Percentiles rank a stretch among this genome's conserved stretches.
phyloP scores from a whole-genome alignment of 2,888 invertebrate species.

The Pecten maximus region DNA sequence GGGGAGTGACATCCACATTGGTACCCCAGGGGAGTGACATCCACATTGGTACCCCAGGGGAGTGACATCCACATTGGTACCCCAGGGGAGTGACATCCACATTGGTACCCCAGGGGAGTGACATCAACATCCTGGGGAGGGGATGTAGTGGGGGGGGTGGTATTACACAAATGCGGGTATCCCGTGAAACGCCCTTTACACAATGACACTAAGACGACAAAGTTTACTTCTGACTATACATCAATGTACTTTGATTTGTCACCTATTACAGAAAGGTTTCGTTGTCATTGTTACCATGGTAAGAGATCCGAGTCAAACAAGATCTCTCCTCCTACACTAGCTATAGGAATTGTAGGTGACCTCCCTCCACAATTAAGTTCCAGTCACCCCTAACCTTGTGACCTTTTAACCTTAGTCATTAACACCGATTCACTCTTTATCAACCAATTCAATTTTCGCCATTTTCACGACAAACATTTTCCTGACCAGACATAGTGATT shows the following conservation, averaged over 20 bases:
- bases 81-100: too few species aligned
- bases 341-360: background rate
- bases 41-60: too few species aligned
- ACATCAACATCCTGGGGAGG: background rate
- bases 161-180: background rate
- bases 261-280: constrained; percentile 7
- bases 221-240: background rate
- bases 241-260: background rate
- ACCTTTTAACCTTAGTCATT: background rate
- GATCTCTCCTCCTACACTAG: background rate
- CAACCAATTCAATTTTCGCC: too few species aligned
- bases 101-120: background rate
- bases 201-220: background rate
- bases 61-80: too few species aligned
- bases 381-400: background rate
- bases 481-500: background rate
- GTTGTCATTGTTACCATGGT: constrained; percentile 26
- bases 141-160: background rate
- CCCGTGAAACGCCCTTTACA: background rate
- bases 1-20: too few species aligned
- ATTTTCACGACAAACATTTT: background rate
- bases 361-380: background rate
- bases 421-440: background rate
- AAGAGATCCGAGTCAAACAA: background rate
- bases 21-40: too few species aligned